Evolutionary conservation across 2,797 vertebrate species (phyloP).

Genomic region (Gadopsis bispinosus): DNA sequence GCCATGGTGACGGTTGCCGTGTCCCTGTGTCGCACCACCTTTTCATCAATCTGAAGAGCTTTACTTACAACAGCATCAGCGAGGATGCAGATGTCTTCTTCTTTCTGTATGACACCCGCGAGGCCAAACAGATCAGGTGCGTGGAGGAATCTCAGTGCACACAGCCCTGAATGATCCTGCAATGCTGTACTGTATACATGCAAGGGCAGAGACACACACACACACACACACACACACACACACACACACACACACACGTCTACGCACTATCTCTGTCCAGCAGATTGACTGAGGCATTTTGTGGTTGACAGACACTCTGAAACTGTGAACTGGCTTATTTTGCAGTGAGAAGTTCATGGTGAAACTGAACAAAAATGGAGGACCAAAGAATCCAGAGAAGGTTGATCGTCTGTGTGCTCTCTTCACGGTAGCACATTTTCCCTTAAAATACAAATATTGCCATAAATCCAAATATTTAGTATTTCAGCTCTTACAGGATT

Average conservation of each 20-base stretch:
- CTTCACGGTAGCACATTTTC: conserved; percentile 89
- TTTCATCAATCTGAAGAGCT: conserved; percentile 98
- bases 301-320: conserved; percentile 40
- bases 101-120: conserved; percentile 94
- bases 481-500: not conserved
- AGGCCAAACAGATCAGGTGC: conserved; percentile 98
- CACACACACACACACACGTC: not conserved
- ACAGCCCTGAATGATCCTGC: not conserved
- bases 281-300: conserved; percentile 42
- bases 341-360: conserved; percentile 98
- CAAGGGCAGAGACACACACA: not conserved
- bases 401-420: conserved; percentile 96
- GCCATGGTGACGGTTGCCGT: conserved; percentile 93
- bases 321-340: conserved; percentile 62
- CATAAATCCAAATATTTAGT: not conserved
- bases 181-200: not conserved
- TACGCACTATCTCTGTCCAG: conserved; percentile 27
- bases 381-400: conserved; percentile 98
- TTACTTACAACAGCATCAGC: conserved; percentile 98
- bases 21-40: conserved; percentile 97
- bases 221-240: not conserved
- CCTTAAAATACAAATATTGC: not conserved
- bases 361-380: conserved; percentile 98
- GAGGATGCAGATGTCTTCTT: conserved; percentile 98
- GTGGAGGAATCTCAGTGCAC: conserved; percentile 4